Evolutionary conservation across 2,113 vertebrate species (phyloP).

Genomic region (Aleadryas rufinucha): DNA sequence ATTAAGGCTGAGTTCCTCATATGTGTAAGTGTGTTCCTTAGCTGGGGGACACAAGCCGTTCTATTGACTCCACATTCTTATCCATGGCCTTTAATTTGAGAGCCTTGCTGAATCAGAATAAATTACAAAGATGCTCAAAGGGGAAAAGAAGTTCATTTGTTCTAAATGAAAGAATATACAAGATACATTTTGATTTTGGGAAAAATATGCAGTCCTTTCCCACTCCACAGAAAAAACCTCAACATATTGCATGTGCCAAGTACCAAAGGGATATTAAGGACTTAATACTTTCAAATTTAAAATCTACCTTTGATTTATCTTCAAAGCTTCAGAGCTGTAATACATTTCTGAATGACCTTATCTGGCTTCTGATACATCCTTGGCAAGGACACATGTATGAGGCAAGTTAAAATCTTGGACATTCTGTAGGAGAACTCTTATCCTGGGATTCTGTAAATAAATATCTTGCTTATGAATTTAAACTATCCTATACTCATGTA

Average conservation of each 20-base stretch:
- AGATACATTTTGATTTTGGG: not conserved
- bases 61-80: not conserved
- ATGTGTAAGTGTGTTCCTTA: not conserved
- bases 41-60: not conserved
- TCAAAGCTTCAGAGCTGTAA: not conserved
- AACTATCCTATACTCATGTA: not conserved
- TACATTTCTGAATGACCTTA: slow-evolving; percentile 8
- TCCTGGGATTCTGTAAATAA: not conserved
- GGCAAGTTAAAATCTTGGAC: not conserved
- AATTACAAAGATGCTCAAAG: not conserved
- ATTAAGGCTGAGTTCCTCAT: not conserved
- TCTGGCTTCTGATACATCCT: not conserved
- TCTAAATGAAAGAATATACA: not conserved
- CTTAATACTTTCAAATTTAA: not conserved
- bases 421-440: not conserved
- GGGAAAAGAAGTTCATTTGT: not conserved
- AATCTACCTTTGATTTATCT: not conserved
- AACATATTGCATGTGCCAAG: not conserved
- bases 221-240: not conserved
- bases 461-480: not conserved
- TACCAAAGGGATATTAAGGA: not conserved
- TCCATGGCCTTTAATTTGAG: not conserved
- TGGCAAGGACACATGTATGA: not conserved
- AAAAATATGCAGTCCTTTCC: not conserved
- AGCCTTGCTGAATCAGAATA: not conserved